Evolutionary conservation across 2,888 invertebrate species (phyloP).

Genomic region (Rhagonycha lutea): DNA sequence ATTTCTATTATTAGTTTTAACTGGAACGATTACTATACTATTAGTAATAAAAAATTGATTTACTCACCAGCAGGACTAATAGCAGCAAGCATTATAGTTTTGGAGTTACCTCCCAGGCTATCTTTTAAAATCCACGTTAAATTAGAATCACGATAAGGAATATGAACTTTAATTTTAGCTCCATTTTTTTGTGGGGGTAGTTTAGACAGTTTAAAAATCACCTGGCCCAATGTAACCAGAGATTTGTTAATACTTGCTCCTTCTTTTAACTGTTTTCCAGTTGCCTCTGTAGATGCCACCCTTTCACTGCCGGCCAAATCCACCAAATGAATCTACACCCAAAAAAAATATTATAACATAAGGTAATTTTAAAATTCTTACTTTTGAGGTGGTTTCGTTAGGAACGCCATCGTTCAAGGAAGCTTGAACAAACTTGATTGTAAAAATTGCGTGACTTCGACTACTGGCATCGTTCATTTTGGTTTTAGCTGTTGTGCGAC

Average conservation of each 20-base stretch:
- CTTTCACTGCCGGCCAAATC: constrained; percentile 90
- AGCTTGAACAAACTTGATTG: constrained; percentile 87
- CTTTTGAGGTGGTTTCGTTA: constrained; percentile 87
- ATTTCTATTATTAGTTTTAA: neutral
- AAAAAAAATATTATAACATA: neutral
- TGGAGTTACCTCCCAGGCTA: constrained; percentile 86
- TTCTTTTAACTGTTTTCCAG: constrained; percentile 86
- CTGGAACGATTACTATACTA: neutral
- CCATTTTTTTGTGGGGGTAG: constrained; percentile 52
- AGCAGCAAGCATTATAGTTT: constrained; percentile 90
- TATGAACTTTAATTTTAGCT: constrained; percentile 62
- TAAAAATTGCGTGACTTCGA: constrained; percentile 89
- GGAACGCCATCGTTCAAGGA: constrained; percentile 86
- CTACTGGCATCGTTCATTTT: constrained; percentile 93
- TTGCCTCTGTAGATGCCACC: constrained; percentile 87
- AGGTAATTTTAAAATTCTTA: constrained; percentile 33
- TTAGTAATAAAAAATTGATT: neutral
- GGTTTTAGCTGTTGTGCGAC: constrained; percentile 85
- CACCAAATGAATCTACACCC: constrained; percentile 72
- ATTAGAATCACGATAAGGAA: constrained; percentile 87
- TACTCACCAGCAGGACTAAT: constrained; percentile 58
- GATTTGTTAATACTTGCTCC: constrained; percentile 92
- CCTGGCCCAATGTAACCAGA: constrained; percentile 83
- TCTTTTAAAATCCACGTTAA: constrained; percentile 88
- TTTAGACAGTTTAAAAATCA: constrained; percentile 85